Percentiles rank a stretch among this genome's conserved stretches.
These are phyloP conservation scores for Pocota personata DNA, from an alignment of 2,888 invertebrate genomes.

Conservation along the genomic window DNA sequence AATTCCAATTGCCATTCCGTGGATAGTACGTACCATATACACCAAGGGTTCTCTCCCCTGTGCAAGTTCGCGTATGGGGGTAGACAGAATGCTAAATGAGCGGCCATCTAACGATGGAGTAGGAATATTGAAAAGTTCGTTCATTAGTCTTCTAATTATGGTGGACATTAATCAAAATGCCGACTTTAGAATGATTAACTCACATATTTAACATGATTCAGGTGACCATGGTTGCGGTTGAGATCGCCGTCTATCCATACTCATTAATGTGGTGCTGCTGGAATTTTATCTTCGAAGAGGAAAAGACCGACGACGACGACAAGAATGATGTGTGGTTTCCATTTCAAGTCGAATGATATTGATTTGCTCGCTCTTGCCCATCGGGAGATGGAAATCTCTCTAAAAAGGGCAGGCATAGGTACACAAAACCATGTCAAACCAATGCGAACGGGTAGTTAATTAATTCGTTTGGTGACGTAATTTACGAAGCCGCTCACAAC, in stretches of 20 bases:
- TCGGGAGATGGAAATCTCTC: slow-evolving; percentile 35
- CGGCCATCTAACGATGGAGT: slow-evolving; percentile 7
- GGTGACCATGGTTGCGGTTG: slow-evolving; percentile 27
- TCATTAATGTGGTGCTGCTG: slow-evolving; percentile 46
- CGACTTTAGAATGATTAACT: slow-evolving; percentile 73
- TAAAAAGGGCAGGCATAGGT: not conserved
- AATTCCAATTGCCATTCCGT: slow-evolving; percentile 79
- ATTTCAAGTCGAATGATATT: slow-evolving; percentile 39
- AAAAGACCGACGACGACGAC: not conserved
- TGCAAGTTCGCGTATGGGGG: not conserved
- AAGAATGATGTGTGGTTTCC: slow-evolving; percentile 57
- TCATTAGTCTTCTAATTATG: slow-evolving; percentile 76
- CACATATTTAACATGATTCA: slow-evolving; percentile 62
- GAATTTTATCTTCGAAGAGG: slow-evolving; percentile 19
- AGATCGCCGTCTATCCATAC: slow-evolving; percentile 4
- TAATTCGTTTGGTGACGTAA: slow-evolving; percentile 57
- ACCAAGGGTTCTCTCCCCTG: not conserved
- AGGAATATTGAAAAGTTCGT: slow-evolving; percentile 69
- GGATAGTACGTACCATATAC: slow-evolving; percentile 17
- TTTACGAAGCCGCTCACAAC: not conserved
- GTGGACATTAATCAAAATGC: slow-evolving; percentile 76
- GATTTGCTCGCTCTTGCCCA: slow-evolving; percentile 28
- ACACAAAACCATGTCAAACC: slow-evolving; percentile 47
- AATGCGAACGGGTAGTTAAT: slow-evolving; percentile 41
- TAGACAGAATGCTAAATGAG: not conserved